A percentile compares a stretch with the other conserved stretches of the same genome.
These are phyloP conservation scores for Myiopsitta monachus DNA, from an alignment of 2,113 vertebrate genomes.

Conservation along the genomic window DNA sequence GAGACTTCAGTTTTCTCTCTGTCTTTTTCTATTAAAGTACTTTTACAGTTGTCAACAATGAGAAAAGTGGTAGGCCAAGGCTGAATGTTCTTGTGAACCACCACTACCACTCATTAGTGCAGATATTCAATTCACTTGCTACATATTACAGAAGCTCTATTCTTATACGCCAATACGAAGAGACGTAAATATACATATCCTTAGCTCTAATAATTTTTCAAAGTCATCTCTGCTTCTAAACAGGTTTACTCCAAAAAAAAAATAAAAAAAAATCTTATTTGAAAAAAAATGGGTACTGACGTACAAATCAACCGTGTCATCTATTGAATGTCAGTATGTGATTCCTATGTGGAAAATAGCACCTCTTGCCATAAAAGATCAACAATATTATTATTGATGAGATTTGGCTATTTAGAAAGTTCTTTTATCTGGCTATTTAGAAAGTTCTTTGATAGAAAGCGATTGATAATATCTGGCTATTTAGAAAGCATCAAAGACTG, in stretches of 20 bases:
- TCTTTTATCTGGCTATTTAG: background rate
- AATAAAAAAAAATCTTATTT: background rate
- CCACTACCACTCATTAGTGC: background rate
- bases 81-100: background rate
- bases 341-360: background rate
- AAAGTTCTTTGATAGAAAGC: background rate
- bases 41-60: background rate
- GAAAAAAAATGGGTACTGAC: background rate
- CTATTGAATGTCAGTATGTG: background rate
- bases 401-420: background rate
- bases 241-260: background rate
- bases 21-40: background rate
- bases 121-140: background rate
- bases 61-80: background rate
- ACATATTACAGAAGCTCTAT: background rate
- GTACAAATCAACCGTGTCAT: background rate
- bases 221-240: background rate
- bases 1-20: background rate
- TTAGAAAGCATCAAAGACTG: background rate
- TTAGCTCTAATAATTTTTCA: background rate
- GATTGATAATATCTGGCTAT: background rate
- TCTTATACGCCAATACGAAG: background rate
- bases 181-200: background rate
- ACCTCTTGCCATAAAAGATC: background rate
- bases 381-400: background rate